Evolutionary conservation across 2,888 invertebrate genomes (phyloP).

Genomic region (Eristalis pertinax): DNA sequence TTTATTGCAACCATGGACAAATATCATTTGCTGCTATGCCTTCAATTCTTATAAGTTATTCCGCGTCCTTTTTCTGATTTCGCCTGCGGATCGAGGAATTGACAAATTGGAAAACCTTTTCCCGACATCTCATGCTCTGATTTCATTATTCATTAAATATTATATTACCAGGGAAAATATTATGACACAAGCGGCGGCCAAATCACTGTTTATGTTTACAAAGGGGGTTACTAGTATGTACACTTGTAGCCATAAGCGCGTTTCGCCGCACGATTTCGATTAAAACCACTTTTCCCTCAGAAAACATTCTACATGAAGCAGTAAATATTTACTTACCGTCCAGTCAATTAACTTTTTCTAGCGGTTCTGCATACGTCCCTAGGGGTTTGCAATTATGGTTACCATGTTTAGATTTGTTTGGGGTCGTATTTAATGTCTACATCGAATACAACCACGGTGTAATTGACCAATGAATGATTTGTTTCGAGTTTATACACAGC

Average conservation of each 20-base stretch:
- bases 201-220: slow-evolving; percentile 57
- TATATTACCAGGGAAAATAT: slow-evolving; percentile 69
- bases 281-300: slow-evolving; percentile 58
- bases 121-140: slow-evolving; percentile 65
- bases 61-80: slow-evolving; percentile 51
- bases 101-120: slow-evolving; percentile 69
- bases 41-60: slow-evolving; percentile 54
- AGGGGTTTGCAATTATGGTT: neutral
- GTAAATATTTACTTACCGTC: slow-evolving; percentile 68
- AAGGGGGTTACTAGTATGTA: slow-evolving; percentile 53
- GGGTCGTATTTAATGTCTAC: slow-evolving; percentile 15
- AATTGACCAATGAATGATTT: slow-evolving; percentile 33
- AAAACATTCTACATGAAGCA: slow-evolving; percentile 58
- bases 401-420: neutral
- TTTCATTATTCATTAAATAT: slow-evolving; percentile 72
- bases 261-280: slow-evolving; percentile 63
- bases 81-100: slow-evolving; percentile 69
- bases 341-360: slow-evolving; percentile 69
- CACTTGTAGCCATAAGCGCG: slow-evolving; percentile 46
- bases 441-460: slow-evolving; percentile 28
- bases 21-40: slow-evolving; percentile 69
- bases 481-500: neutral
- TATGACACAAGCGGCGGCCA: slow-evolving; percentile 60
- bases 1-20: slow-evolving; percentile 68
- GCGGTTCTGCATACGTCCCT: slow-evolving; percentile 3